Evolutionary conservation across 2,888 invertebrate genomes (phyloP).

Genomic region (Cecidostiba fungosa): DNA sequence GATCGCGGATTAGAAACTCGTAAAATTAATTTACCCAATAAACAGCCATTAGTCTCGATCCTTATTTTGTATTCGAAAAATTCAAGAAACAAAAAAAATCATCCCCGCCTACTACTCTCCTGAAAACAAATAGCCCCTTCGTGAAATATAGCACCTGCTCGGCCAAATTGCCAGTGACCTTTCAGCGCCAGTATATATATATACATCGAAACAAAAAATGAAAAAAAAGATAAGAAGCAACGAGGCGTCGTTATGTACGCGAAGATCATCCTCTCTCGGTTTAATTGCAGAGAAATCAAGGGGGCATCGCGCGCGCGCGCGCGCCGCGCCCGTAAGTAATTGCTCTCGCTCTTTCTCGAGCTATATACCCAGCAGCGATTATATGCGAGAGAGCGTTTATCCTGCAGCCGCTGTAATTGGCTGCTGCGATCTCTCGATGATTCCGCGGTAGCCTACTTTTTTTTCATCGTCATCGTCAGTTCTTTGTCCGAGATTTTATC

Average conservation of each 20-base stretch:
- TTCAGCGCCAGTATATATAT: conserved; percentile 4
- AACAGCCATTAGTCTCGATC: no score
- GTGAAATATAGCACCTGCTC: background rate
- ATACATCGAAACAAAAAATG: background rate
- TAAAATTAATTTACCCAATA: no score
- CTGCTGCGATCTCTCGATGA: background rate
- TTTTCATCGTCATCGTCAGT: background rate
- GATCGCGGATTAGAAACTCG: no score
- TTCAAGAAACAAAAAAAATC: no score
- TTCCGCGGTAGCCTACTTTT: conserved; percentile 46
- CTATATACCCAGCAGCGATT: conserved; percentile 10
- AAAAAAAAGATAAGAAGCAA: background rate
- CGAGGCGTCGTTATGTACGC: conserved; percentile 7
- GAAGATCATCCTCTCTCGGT: conserved; percentile 11
- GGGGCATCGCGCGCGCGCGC: conserved; percentile 12
- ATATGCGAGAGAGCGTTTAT: conserved; percentile 5
- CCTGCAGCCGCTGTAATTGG: conserved; percentile 26
- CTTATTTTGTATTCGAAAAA: no score
- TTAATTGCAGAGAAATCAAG: conserved; percentile 20
- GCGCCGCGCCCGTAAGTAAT: conserved; percentile 26
- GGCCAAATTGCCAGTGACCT: conserved; percentile 28
- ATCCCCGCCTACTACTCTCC: background rate
- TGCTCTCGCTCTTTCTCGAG: conserved; percentile 15
- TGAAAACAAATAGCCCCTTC: background rate
- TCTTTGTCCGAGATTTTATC: background rate